Percentiles rank a stretch among this genome's conserved stretches.
phyloP scores from a whole-genome alignment of 2,888 invertebrate species.

The Scotopteryx bipunctaria region DNA sequence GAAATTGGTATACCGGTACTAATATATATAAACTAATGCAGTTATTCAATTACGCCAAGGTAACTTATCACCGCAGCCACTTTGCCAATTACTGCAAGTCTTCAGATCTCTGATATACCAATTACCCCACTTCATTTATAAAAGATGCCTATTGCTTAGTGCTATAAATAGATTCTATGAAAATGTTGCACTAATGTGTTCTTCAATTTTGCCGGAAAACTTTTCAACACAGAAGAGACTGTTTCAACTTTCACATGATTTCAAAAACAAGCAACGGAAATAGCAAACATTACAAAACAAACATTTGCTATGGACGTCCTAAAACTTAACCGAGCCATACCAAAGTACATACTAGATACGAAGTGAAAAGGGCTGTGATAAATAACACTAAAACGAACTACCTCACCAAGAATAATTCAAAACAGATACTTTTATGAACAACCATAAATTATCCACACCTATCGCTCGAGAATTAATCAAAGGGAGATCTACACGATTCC shows the following conservation, averaged over 20 bases:
- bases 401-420: slow-evolving; percentile 21
- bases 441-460: slow-evolving; percentile 26
- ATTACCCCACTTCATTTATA: slow-evolving; percentile 9
- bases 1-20: neutral
- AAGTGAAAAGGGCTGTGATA: slow-evolving; percentile 11
- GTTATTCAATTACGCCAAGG: slow-evolving; percentile 11
- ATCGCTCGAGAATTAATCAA: slow-evolving; percentile 31
- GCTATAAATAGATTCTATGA: no score
- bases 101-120: slow-evolving; percentile 8
- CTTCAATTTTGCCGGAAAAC: no score
- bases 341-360: neutral
- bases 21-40: neutral
- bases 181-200: no score
- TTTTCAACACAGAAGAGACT: no score
- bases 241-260: neutral
- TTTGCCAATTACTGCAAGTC: slow-evolving; percentile 13
- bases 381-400: slow-evolving; percentile 15
- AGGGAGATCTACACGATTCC: slow-evolving; percentile 2
- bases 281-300: neutral
- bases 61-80: slow-evolving; percentile 14
- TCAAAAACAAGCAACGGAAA: neutral
- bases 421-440: slow-evolving; percentile 25
- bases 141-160: no score
- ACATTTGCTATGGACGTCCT: neutral
- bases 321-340: neutral